Conservation (phyloP, 2,113 vertebrate species). For the Phylloscopus trochiloides region DNA sequence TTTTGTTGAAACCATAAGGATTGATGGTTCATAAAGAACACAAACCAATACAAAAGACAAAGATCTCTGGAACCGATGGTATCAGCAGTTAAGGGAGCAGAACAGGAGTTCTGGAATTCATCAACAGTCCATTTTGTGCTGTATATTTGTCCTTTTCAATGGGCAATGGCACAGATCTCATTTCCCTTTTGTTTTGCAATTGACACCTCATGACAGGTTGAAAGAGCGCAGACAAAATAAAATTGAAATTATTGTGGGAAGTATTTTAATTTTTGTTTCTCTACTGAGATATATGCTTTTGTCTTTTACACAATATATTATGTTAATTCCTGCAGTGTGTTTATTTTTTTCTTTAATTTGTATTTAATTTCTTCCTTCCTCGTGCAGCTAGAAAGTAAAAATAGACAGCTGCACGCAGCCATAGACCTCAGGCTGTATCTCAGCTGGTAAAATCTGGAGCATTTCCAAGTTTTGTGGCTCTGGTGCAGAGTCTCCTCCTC, state of each 20-base stretch:
- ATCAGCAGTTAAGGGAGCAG: neutral
- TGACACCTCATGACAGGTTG: neutral
- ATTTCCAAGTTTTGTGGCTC: neutral
- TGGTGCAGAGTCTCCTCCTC: neutral
- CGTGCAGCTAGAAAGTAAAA: neutral
- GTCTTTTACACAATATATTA: neutral
- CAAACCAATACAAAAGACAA: neutral
- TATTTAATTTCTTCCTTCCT: neutral
- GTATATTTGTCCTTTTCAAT: neutral
- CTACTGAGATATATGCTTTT: neutral
- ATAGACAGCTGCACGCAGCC: neutral
- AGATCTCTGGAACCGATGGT: neutral
- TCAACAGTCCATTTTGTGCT: neutral
- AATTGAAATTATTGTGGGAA: neutral
- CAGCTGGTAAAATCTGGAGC: neutral
- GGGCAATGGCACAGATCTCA: neutral
- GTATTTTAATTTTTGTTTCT: neutral
- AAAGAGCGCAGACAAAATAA: neutral
- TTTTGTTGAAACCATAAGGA: neutral
- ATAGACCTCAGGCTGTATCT: neutral
- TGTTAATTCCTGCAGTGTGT: neutral
- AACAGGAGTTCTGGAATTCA: neutral
- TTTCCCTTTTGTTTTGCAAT: neutral
- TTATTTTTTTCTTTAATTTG: neutral
- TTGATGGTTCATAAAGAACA: neutral